Conservation (phyloP, 2,888 invertebrate genomes). For the Lathronympha strigana region DNA sequence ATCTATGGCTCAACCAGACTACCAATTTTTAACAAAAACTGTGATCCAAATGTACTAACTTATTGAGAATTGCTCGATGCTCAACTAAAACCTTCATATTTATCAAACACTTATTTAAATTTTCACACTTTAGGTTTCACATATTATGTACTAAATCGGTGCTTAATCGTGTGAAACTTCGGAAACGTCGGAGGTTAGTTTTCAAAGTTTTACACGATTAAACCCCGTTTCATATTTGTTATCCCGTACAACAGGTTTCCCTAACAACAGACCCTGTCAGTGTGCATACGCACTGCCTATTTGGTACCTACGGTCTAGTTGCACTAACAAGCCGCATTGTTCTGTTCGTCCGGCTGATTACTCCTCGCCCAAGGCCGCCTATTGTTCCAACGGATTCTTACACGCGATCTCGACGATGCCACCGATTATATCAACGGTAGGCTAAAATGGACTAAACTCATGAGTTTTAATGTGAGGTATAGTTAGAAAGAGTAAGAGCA, state of each 20-base stretch:
- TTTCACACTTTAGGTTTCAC: too few relatives aligned
- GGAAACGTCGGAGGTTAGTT: too few relatives aligned
- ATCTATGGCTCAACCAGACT: too few relatives aligned
- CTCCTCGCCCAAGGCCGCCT: slow-evolving; percentile 73
- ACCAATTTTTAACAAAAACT: too few relatives aligned
- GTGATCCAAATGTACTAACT: too few relatives aligned
- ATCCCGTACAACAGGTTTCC: background rate
- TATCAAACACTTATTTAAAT: too few relatives aligned
- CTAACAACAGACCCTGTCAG: background rate
- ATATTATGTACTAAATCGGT: too few relatives aligned
- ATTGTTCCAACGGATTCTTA: slow-evolving; percentile 78
- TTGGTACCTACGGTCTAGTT: slow-evolving; percentile 29
- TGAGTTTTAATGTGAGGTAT: background rate
- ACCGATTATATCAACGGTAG: slow-evolving; percentile 46
- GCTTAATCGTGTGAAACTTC: too few relatives aligned
- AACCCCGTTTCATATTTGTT: background rate
- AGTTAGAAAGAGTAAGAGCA: background rate
- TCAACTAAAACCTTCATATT: too few relatives aligned
- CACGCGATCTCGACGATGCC: slow-evolving; percentile 63
- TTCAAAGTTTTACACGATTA: too few relatives aligned
- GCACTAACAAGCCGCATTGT: slow-evolving; percentile 55
- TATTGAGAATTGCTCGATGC: too few relatives aligned
- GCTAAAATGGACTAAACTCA: background rate
- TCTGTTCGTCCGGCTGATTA: slow-evolving; percentile 66
- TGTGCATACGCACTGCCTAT: background rate